Conservation (phyloP, 2,888 invertebrate genomes). For the Notocelia uddmanniana region DNA sequence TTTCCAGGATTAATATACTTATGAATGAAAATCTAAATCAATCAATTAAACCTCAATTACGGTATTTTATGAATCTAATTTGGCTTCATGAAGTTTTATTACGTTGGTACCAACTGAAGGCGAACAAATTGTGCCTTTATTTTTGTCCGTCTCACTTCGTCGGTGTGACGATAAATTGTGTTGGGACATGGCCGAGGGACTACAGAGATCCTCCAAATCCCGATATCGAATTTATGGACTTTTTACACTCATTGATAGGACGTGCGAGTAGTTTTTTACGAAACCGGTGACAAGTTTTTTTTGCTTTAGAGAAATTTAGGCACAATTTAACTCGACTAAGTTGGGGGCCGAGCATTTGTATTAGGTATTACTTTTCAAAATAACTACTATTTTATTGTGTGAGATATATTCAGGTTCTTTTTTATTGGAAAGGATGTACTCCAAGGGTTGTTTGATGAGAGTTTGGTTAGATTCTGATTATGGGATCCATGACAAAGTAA, state of each 20-base stretch:
- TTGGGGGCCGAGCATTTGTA: not conserved
- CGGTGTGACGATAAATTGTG: constrained; percentile 44
- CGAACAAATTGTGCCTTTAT: constrained; percentile 39
- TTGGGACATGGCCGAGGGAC: constrained; percentile 39
- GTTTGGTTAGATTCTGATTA: too few relatives aligned
- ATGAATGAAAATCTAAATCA: not conserved
- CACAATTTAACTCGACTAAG: not conserved
- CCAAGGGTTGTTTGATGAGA: too few relatives aligned
- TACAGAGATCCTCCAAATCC: constrained; percentile 41
- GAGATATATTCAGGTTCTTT: not conserved
- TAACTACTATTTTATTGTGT: not conserved
- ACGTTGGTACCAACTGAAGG: constrained; percentile 20
- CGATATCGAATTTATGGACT: constrained; percentile 45
- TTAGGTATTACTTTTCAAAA: not conserved
- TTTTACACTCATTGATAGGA: constrained; percentile 44
- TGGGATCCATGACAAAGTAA: too few relatives aligned
- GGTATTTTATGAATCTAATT: constrained; percentile 19
- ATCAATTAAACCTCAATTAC: not conserved
- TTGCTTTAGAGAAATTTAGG: not conserved
- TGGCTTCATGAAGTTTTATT: constrained; percentile 35
- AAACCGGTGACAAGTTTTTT: constrained; percentile 18
- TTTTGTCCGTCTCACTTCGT: constrained; percentile 38
- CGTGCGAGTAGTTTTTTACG: constrained; percentile 28
- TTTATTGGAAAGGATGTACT: too few relatives aligned
- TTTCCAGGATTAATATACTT: not conserved